Conservation (phyloP, 2,888 invertebrate genomes). For the Hecatera dysodea region DNA sequence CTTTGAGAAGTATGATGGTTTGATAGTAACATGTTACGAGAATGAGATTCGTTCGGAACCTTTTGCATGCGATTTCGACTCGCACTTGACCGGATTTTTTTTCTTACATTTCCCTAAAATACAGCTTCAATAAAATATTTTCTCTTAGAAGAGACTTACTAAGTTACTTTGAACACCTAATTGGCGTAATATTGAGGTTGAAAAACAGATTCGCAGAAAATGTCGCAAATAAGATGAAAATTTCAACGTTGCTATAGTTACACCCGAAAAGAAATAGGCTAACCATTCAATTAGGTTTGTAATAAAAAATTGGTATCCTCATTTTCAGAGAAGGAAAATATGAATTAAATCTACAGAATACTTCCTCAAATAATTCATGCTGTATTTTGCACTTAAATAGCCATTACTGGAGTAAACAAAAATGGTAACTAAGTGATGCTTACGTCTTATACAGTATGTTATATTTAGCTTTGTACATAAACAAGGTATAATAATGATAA, state of each 20-base stretch:
- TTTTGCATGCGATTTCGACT: too few relatives aligned
- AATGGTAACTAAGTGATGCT: neutral
- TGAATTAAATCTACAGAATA: too few relatives aligned
- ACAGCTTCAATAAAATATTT: neutral
- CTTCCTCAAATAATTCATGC: neutral
- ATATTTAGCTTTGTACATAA: too few relatives aligned
- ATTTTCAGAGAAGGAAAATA: neutral
- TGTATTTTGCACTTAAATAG: neutral
- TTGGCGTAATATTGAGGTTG: neutral
- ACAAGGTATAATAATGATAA: too few relatives aligned
- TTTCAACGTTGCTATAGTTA: neutral
- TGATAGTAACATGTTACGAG: too few relatives aligned
- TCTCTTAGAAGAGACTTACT: neutral
- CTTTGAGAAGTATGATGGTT: too few relatives aligned
- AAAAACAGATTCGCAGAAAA: slow-evolving; percentile 19
- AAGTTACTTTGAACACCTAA: slow-evolving; percentile 1
- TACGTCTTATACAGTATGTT: too few relatives aligned
- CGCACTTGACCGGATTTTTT: too few relatives aligned
- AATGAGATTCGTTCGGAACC: too few relatives aligned
- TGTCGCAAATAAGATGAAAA: neutral
- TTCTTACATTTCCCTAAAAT: neutral
- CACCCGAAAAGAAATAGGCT: neutral
- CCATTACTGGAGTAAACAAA: neutral
- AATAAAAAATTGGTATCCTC: neutral
- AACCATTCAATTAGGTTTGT: neutral